Evolutionary conservation across 1,140 invertebrate species (phyloP).

Genomic region (Capitella teleta): DNA sequence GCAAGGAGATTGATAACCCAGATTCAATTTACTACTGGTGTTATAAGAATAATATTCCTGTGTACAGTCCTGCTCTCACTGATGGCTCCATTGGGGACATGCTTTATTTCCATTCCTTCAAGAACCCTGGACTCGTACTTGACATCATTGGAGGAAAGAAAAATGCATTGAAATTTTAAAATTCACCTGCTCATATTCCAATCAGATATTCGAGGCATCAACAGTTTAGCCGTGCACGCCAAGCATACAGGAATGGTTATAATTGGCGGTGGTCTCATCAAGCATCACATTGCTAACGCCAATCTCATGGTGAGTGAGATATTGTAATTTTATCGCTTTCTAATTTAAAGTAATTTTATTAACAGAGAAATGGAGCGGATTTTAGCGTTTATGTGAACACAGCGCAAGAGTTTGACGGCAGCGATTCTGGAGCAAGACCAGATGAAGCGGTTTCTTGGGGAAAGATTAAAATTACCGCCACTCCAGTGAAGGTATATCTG

Average conservation of each 20-base stretch:
- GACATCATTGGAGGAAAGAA: constrained; percentile 76
- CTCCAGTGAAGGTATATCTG: constrained; percentile 69
- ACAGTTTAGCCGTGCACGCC: constrained; percentile 90
- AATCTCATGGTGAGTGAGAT: constrained; percentile 41
- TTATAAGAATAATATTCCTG: constrained; percentile 91
- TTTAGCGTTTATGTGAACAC: constrained; percentile 95
- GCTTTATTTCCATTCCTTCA: constrained; percentile 97
- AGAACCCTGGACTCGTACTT: constrained; percentile 78
- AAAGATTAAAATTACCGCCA: constrained; percentile 80
- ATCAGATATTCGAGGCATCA: constrained; percentile 74
- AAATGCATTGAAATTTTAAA: not conserved
- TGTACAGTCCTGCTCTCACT: constrained; percentile 94
- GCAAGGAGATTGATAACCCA: constrained; percentile 80
- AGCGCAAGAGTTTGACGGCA: constrained; percentile 95
- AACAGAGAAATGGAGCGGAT: constrained; percentile 91
- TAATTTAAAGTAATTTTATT: constrained; percentile 17
- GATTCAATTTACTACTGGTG: constrained; percentile 97
- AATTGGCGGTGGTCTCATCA: constrained; percentile 90
- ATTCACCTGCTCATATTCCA: not conserved
- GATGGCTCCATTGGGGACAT: constrained; percentile 98
- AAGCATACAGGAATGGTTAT: constrained; percentile 92
- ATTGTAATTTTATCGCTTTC: not conserved
- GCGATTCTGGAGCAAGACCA: constrained; percentile 90
- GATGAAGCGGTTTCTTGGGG: constrained; percentile 99
- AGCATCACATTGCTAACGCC: constrained; percentile 87